Conservation (phyloP, 2,888 invertebrate species). For the Ligdia adustata region DNA sequence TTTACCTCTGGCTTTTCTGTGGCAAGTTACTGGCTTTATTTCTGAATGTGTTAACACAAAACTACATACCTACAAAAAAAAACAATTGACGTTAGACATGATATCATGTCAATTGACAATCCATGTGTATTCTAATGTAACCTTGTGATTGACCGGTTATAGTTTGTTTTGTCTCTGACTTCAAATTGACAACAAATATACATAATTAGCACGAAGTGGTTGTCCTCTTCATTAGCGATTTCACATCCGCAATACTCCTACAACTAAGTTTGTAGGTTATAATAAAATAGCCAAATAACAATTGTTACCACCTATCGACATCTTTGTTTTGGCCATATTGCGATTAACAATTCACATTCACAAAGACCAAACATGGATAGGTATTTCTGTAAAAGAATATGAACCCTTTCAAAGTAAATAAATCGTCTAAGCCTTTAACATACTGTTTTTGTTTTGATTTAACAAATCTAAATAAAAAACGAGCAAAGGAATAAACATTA, state of each 20-base stretch:
- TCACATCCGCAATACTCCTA: conserved; percentile 27
- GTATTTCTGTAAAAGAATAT: too few species aligned
- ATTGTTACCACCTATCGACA: background rate
- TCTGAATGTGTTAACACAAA: too few species aligned
- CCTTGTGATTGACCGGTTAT: conserved; percentile 1
- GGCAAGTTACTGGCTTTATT: too few species aligned
- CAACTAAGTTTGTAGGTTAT: conserved; percentile 3
- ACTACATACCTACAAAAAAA: too few species aligned
- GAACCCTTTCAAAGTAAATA: too few species aligned
- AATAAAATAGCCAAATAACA: conserved; percentile 30
- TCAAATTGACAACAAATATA: conserved; percentile 20
- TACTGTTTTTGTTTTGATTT: too few species aligned
- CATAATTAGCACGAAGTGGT: conserved; percentile 22
- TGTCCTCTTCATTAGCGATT: conserved; percentile 26
- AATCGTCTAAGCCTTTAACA: too few species aligned
- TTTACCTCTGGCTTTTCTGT: too few species aligned
- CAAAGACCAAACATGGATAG: too few species aligned
- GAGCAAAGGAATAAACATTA: background rate
- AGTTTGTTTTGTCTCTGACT: conserved; percentile 5
- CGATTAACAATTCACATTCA: conserved; percentile 11
- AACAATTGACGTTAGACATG: too few species aligned
- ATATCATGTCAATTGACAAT: too few species aligned
- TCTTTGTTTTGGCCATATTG: background rate
- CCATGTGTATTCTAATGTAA: background rate
- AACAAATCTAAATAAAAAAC: too few species aligned